A percentile compares a stretch with the other conserved stretches of the same genome.
These are phyloP conservation scores for Drosophila imparisetae DNA, from an alignment of 2,888 invertebrate genomes.

Conservation along the genomic window DNA sequence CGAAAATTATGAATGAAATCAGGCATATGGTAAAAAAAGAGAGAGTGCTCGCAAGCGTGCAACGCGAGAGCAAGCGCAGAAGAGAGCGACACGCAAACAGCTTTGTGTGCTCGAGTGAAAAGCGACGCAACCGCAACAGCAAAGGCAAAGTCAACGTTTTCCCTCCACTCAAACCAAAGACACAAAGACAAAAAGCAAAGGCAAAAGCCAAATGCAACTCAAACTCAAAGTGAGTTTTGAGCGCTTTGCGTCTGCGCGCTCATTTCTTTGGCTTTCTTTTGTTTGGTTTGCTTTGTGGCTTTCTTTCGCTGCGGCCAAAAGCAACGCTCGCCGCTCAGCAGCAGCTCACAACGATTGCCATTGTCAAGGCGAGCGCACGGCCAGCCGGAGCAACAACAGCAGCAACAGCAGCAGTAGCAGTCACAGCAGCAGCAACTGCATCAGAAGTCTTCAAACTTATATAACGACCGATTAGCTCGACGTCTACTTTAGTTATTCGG, in stretches of 20 bases:
- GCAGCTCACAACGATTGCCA: conserved; percentile 81
- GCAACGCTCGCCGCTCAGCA: conserved; percentile 58
- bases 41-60: conserved; percentile 22
- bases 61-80: conserved; percentile 19
- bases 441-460: conserved; percentile 84
- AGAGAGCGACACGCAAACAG: conserved; percentile 22
- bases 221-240: conserved; percentile 55
- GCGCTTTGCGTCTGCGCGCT: conserved; percentile 58
- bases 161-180: conserved; percentile 27
- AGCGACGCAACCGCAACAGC: conserved; percentile 3
- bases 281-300: conserved; percentile 66
- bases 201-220: conserved; percentile 45
- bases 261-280: conserved; percentile 78
- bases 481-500: conserved; percentile 84
- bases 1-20: conserved; percentile 72
- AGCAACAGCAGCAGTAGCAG: conserved; percentile 18
- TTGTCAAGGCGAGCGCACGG: conserved; percentile 83
- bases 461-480: conserved; percentile 83
- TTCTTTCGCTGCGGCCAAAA: conserved; percentile 69
- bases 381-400: conserved; percentile 62
- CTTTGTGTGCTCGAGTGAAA: conserved; percentile 49
- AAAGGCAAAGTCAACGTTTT: conserved; percentile 20
- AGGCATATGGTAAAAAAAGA: conserved; percentile 46
- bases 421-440: conserved; percentile 57
- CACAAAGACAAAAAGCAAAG: conserved; percentile 16